These are phyloP conservation scores for Malurus cyaneus DNA, from an alignment of 2,113 vertebrate species.

Conservation along the genomic window DNA sequence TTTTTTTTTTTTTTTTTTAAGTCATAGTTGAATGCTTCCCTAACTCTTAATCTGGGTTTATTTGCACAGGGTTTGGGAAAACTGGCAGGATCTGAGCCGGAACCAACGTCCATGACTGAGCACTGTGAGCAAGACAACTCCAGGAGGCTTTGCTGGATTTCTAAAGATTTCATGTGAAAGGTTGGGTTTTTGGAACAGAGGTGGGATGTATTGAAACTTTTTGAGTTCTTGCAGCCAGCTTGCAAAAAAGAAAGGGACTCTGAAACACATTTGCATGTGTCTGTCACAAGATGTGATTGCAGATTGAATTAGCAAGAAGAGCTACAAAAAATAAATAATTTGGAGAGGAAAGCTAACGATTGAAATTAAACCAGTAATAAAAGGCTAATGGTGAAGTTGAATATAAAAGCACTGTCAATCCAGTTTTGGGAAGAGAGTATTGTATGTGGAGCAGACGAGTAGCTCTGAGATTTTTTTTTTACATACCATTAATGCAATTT, in stretches of 20 bases:
- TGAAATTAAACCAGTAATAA: neutral
- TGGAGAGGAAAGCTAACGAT: neutral
- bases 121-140: neutral
- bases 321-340: neutral
- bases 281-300: neutral
- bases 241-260: neutral
- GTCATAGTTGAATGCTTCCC: neutral
- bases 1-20: too few species aligned
- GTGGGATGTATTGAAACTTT: neutral
- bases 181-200: neutral
- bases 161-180: neutral
- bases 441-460: neutral
- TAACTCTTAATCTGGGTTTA: neutral
- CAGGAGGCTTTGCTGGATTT: neutral
- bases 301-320: neutral
- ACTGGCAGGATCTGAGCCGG: neutral
- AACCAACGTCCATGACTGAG: neutral
- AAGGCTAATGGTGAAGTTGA: neutral
- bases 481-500: rapidly evolving
- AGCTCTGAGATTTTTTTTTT: neutral
- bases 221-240: neutral
- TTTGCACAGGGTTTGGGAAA: neutral
- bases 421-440: neutral
- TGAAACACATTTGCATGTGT: neutral
- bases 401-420: neutral